A percentile compares a stretch with the other conserved stretches of the same genome.
Evolutionary conservation across 1,140 invertebrate genomes (phyloP).

Genomic region (Stenopsyche tienmushanensis): DNA sequence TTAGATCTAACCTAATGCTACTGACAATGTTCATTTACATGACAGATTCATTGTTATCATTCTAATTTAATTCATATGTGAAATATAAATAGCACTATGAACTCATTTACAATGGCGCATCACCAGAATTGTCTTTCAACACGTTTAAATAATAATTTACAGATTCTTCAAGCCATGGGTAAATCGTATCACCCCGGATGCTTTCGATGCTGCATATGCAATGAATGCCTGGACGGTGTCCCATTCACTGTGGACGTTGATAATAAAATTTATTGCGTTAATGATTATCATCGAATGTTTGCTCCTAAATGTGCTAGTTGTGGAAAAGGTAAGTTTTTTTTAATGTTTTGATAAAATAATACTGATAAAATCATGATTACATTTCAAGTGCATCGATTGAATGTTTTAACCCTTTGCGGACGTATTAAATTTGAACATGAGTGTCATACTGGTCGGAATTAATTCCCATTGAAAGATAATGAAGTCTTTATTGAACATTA

Average conservation of each 20-base stretch:
- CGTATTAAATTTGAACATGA: too few relatives aligned
- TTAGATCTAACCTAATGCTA: too few relatives aligned
- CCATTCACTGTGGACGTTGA: conserved; percentile 98
- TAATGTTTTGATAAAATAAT: conserved; percentile 1
- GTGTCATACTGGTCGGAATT: too few relatives aligned
- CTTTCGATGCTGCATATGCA: conserved; percentile 96
- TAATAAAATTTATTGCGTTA: conserved; percentile 98
- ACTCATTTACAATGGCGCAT: neutral
- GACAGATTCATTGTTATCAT: neutral
- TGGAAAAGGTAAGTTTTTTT: conserved; percentile 72
- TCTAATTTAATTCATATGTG: too few relatives aligned
- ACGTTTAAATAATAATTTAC: neutral
- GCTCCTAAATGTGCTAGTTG: conserved; percentile 96
- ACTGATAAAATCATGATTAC: neutral
- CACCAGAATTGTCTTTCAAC: neutral
- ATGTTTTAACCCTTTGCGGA: neutral
- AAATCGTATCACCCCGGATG: conserved; percentile 99
- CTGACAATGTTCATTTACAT: too few relatives aligned
- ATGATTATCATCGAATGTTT: conserved; percentile 98
- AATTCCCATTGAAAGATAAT: too few relatives aligned
- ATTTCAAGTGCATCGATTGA: neutral
- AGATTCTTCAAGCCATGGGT: conserved; percentile 99
- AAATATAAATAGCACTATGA: too few relatives aligned
- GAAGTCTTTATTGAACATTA: too few relatives aligned
- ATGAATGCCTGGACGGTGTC: conserved; percentile 96